These are phyloP conservation scores for Eupithecia insigniata DNA, from an alignment of 2,888 invertebrate genomes.

Conservation along the genomic window DNA sequence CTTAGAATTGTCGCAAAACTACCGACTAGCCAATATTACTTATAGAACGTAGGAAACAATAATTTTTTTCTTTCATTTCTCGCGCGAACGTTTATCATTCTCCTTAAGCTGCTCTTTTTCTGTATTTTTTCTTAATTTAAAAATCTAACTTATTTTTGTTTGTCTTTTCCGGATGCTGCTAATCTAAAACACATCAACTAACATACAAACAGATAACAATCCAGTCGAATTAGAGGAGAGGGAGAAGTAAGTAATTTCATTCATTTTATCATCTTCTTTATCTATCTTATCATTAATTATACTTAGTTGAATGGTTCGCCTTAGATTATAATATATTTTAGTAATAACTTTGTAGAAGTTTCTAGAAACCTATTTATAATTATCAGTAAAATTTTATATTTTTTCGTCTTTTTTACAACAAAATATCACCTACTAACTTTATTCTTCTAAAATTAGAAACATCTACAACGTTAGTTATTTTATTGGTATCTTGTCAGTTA, in stretches of 20 bases:
- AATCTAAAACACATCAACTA: constrained; percentile 70
- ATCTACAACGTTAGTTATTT: constrained; percentile 9
- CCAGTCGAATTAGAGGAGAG: constrained; percentile 92
- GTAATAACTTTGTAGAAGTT: constrained; percentile 25
- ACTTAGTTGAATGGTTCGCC: constrained; percentile 23
- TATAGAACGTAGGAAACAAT: no score
- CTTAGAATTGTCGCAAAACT: no score
- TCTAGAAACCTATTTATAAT: constrained; percentile 25
- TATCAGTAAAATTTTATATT: not conserved
- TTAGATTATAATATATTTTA: constrained; percentile 18
- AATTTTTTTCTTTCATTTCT: no score
- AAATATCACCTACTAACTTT: not conserved
- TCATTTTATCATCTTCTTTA: constrained; percentile 25
- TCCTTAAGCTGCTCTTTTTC: not conserved
- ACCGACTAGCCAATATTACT: no score
- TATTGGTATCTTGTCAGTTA: not conserved
- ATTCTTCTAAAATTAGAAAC: constrained; percentile 15
- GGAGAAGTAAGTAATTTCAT: constrained; percentile 88
- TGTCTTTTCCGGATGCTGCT: constrained; percentile 77
- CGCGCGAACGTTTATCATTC: no score
- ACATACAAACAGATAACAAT: constrained; percentile 87
- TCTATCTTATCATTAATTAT: constrained; percentile 31
- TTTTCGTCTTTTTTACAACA: not conserved
- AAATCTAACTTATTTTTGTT: constrained; percentile 41
- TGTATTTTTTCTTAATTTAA: not conserved